phyloP scores from a whole-genome alignment of 2,113 vertebrate genomes.

The Scytalopus superciliaris region DNA sequence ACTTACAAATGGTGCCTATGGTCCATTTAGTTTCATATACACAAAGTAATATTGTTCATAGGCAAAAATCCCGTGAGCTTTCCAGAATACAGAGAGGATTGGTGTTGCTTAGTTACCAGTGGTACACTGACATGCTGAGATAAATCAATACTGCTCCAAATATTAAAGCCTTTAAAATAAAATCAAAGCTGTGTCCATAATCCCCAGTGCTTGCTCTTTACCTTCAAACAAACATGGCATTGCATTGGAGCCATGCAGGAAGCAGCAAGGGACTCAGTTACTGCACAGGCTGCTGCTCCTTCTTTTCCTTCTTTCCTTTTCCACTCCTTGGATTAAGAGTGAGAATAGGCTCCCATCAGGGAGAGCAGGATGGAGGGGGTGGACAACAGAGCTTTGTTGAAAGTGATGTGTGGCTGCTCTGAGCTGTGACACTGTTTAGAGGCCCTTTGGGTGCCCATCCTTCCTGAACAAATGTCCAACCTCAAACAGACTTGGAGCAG shows the following conservation, averaged over 20 bases:
- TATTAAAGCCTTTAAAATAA: constrained; percentile 67
- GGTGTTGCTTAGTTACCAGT: constrained; percentile 76
- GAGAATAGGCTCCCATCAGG: not conserved
- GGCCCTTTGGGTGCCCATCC: accelerated
- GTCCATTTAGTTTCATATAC: constrained; percentile 75
- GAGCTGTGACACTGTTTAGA: accelerated
- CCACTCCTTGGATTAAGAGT: not conserved
- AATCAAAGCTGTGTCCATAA: constrained; percentile 51
- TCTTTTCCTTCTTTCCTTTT: not conserved
- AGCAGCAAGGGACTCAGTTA: not conserved
- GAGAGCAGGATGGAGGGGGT: not conserved
- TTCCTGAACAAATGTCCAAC: not conserved
- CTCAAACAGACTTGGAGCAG: accelerated
- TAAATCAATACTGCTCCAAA: constrained; percentile 76
- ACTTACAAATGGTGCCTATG: constrained; percentile 61
- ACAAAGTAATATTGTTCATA: constrained; percentile 71
- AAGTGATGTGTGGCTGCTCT: not conserved
- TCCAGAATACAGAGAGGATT: constrained; percentile 46
- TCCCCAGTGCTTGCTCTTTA: not conserved
- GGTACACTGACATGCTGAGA: constrained; percentile 60
- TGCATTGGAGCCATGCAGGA: not conserved
- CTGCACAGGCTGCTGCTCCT: not conserved
- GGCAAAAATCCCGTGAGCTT: constrained; percentile 72
- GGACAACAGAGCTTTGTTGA: not conserved
- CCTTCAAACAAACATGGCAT: not conserved